Evolutionary conservation across 2,888 invertebrate species (phyloP).

Genomic region (Argyra leucocephala): DNA sequence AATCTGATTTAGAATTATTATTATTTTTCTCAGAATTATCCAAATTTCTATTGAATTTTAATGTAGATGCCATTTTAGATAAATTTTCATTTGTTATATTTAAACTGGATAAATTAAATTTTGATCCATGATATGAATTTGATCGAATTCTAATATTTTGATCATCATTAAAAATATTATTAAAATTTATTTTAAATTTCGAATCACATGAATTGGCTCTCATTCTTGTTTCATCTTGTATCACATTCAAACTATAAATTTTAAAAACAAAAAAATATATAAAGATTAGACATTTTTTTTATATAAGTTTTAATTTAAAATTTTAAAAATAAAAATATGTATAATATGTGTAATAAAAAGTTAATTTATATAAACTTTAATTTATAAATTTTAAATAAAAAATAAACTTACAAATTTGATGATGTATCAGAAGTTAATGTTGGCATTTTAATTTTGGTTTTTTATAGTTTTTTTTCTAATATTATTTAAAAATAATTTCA

Average conservation of each 20-base stretch:
- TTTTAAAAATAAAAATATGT: no score
- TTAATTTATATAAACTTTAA: no score
- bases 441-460: no score
- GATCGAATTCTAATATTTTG: not conserved
- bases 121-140: not conserved
- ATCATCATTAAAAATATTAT: not conserved
- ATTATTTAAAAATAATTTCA: no score
- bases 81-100: not conserved
- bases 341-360: no score
- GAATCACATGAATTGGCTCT: not conserved
- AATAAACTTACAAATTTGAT: no score
- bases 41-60: not conserved
- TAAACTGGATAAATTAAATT: not conserved
- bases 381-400: no score
- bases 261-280: no score
- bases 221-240: not conserved
- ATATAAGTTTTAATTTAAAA: no score
- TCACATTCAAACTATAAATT: not conserved
- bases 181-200: not conserved
- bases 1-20: not conserved
- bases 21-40: not conserved
- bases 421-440: no score
- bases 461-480: no score
- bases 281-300: no score
- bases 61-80: not conserved